These are phyloP conservation scores for Pemphigus obesinymphae DNA, from an alignment of 1,140 invertebrate species.

Conservation along the genomic window DNA sequence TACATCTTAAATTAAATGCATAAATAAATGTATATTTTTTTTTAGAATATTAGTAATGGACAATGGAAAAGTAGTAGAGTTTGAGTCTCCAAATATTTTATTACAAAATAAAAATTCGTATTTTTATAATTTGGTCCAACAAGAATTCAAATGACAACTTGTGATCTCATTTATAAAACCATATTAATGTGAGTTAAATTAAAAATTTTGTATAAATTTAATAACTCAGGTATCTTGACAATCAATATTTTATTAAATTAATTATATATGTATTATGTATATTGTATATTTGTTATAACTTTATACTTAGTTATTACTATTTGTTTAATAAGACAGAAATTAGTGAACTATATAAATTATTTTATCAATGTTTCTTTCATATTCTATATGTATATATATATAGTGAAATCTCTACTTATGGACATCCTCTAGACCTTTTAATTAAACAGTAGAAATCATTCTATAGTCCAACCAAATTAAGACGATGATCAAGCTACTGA, in stretches of 20 bases:
- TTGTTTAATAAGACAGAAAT: not conserved
- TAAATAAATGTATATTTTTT: conserved; percentile 43
- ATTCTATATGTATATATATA: not conserved
- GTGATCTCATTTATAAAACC: not conserved
- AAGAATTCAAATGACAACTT: conserved; percentile 40
- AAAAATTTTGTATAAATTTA: not conserved
- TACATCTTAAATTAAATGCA: not conserved
- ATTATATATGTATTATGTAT: not conserved
- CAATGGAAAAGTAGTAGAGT: conserved; percentile 71
- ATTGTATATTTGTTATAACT: not conserved
- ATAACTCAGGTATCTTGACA: not conserved
- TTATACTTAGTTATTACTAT: not conserved
- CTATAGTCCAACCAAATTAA: too few species aligned
- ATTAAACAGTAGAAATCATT: too few species aligned
- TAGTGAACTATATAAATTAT: not conserved
- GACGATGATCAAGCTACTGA: too few species aligned
- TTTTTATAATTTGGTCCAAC: conserved; percentile 62
- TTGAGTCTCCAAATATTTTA: conserved; percentile 69
- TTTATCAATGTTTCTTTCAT: not conserved
- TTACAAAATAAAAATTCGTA: conserved; percentile 63
- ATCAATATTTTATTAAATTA: not conserved
- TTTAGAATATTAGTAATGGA: conserved; percentile 73
- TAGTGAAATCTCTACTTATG: not conserved
- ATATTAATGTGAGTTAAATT: not conserved
- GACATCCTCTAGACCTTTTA: too few species aligned